Evolutionary conservation across 2,888 invertebrate species (phyloP).

Genomic region (Drosophila koepferae): DNA sequence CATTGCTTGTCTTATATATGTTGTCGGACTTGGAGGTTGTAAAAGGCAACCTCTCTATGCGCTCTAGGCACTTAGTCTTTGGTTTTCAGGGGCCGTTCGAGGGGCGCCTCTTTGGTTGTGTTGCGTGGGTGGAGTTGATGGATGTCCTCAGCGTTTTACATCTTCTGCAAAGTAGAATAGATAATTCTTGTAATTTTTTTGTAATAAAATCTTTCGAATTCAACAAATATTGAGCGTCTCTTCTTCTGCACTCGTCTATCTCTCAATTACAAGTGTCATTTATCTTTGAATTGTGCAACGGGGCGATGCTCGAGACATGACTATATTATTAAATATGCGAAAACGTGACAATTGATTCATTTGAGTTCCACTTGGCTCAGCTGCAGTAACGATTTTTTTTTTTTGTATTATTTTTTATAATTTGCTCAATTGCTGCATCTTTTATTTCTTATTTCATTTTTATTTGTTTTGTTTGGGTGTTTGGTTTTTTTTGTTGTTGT

Average conservation of each 20-base stretch:
- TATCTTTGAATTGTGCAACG: constrained; percentile 24
- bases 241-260: constrained; percentile 26
- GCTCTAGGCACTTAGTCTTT: constrained; percentile 14
- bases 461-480: background rate
- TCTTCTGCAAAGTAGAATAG: constrained; percentile 60
- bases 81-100: constrained; percentile 30
- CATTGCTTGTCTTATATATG: constrained; percentile 54
- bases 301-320: constrained; percentile 18
- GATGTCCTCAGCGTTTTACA: constrained; percentile 63
- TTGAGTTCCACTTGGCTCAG: constrained; percentile 27
- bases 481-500: background rate
- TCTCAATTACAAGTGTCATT: constrained; percentile 38
- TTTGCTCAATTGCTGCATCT: constrained; percentile 23
- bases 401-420: background rate
- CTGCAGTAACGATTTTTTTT: constrained; percentile 17
- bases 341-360: constrained; percentile 67
- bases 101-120: constrained; percentile 69
- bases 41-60: background rate
- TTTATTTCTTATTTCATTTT: background rate
- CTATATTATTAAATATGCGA: constrained; percentile 55
- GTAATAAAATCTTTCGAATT: background rate
- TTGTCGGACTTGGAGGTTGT: background rate
- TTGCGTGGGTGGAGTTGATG: constrained; percentile 48
- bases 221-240: background rate
- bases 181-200: too few relatives aligned